These are phyloP conservation scores for Noctuana brunneofusca DNA, from an alignment of 2,888 invertebrate species.

Conservation along the genomic window DNA sequence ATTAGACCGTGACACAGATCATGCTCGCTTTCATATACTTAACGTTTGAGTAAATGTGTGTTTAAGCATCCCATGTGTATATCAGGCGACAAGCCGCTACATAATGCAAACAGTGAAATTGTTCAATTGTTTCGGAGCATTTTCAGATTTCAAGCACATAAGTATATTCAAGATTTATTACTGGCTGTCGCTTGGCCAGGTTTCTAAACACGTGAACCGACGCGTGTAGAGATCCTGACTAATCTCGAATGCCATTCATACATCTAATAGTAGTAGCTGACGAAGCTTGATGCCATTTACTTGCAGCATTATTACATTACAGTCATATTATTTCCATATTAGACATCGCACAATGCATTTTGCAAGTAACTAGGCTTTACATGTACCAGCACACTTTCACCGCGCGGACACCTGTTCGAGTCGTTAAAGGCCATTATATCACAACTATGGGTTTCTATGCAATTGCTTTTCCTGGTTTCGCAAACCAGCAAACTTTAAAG, in stretches of 20 bases:
- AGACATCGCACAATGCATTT: constrained; percentile 37
- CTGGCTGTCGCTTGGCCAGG: constrained; percentile 1
- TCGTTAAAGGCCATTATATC: constrained; percentile 61
- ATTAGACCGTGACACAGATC: constrained; percentile 76
- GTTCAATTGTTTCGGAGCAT: constrained; percentile 8
- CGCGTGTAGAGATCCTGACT: constrained; percentile 16
- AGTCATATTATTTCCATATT: constrained; percentile 34
- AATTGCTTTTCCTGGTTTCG: constrained; percentile 56
- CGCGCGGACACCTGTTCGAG: constrained; percentile 52
- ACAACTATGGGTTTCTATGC: constrained; percentile 46
- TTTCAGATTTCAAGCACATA: background rate
- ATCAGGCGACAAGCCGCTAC: constrained; percentile 28
- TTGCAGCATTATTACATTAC: constrained; percentile 29
- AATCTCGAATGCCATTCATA: constrained; percentile 1
- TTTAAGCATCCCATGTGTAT: constrained; percentile 22
- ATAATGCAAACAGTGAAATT: constrained; percentile 29
- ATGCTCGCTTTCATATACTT: constrained; percentile 64
- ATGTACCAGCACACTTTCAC: constrained; percentile 55
- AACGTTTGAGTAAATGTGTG: constrained; percentile 41
- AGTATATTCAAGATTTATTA: constrained; percentile 16
- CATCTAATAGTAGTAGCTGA: constrained; percentile 12
- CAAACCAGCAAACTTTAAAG: constrained; percentile 41
- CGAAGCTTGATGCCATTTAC: constrained; percentile 22
- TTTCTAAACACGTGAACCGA: constrained; percentile 18
- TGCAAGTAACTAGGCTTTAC: constrained; percentile 37